Percentiles rank a stretch among this genome's conserved stretches.
phyloP scores from a whole-genome alignment of 2,113 vertebrate species.

The Crocuta crocuta region DNA sequence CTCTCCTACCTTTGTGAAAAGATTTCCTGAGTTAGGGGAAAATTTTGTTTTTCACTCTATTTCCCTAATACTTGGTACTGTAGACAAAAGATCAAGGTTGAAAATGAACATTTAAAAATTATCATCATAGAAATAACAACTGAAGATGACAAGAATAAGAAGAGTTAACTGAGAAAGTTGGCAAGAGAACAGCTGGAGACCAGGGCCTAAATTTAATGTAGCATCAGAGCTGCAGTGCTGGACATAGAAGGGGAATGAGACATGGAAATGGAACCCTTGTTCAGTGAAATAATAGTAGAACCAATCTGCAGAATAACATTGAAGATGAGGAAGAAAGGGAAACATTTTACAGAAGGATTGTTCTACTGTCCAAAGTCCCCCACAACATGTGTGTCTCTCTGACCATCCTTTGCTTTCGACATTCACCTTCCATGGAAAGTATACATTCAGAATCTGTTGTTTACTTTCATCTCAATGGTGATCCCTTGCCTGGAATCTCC shows the following conservation, averaged over 20 bases:
- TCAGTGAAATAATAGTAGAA: neutral
- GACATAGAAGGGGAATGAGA: neutral
- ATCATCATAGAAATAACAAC: neutral
- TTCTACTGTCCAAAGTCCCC: neutral
- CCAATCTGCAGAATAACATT: neutral
- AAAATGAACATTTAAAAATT: neutral
- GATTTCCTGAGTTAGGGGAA: neutral
- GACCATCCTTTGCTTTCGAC: neutral
- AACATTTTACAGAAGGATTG: neutral
- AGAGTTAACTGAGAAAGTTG: neutral
- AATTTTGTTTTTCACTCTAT: neutral
- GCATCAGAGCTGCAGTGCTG: neutral
- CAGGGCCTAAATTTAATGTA: neutral
- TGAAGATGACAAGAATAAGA: neutral
- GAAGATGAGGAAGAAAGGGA: neutral
- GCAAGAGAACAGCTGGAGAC: neutral
- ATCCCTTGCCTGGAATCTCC: neutral
- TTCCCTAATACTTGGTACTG: neutral
- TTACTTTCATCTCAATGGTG: neutral
- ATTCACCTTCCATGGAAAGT: neutral
- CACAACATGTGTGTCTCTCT: neutral
- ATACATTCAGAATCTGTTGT: neutral
- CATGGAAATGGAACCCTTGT: neutral
- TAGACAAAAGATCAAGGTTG: neutral
- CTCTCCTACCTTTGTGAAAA: neutral